A percentile compares a stretch with the other conserved stretches of the same genome.
These are phyloP conservation scores for Phrynosoma blainvillii DNA, from an alignment of 2,113 vertebrate genomes.

Conservation along the genomic window DNA sequence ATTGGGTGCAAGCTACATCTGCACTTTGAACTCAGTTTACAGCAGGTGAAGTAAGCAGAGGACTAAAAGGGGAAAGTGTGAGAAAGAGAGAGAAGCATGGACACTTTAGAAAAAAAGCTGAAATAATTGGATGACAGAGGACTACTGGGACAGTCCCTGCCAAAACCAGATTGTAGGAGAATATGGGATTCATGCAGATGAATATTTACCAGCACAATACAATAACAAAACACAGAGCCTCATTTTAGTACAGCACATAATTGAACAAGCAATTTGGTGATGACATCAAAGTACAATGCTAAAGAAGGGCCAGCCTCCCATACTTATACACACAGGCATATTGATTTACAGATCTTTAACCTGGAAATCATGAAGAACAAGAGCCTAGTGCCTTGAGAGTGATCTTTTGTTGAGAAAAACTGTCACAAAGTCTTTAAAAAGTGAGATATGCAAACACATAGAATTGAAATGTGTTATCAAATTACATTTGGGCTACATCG, in stretches of 20 bases:
- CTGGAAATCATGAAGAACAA: not conserved
- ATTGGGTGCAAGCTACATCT: too few relatives aligned
- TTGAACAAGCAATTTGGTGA: too few relatives aligned
- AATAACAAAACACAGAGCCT: not conserved
- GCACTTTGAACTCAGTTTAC: too few relatives aligned
- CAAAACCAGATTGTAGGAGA: too few relatives aligned
- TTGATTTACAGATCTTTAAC: not conserved
- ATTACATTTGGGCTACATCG: not conserved
- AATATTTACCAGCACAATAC: not conserved
- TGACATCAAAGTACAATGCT: too few relatives aligned
- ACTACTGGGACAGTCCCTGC: not conserved
- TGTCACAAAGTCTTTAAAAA: not conserved
- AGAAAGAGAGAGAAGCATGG: too few relatives aligned
- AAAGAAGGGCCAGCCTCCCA: too few relatives aligned
- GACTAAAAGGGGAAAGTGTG: too few relatives aligned
- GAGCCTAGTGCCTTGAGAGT: not conserved
- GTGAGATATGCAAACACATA: not conserved
- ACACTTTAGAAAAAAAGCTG: too few relatives aligned
- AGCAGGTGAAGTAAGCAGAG: too few relatives aligned
- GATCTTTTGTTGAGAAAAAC: not conserved
- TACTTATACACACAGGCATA: not conserved
- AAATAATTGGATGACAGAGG: not conserved
- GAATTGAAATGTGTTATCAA: not conserved
- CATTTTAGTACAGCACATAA: not conserved
- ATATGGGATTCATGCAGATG: too few relatives aligned